phyloP scores from a whole-genome alignment of 2,888 invertebrate genomes.

The Odiellus spinosus region DNA sequence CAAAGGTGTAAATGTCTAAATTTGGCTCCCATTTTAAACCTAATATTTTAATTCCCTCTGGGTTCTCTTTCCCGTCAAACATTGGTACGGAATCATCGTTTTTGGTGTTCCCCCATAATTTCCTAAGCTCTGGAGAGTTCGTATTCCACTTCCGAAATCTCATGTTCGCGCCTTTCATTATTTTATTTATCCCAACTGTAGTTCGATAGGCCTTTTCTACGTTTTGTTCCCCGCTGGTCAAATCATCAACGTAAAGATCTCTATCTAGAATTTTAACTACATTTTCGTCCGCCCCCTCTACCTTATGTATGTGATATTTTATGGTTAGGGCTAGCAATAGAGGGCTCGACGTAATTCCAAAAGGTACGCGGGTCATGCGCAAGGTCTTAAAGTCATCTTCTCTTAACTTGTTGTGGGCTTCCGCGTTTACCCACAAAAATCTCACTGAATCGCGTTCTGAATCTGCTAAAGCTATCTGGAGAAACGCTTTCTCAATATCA shows the following conservation, averaged over 20 bases:
- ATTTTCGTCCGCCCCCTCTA: too few relatives aligned
- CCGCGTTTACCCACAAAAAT: conserved; percentile 3
- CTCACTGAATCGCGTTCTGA: conserved; percentile 1
- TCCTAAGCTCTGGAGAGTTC: not conserved
- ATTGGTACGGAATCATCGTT: too few relatives aligned
- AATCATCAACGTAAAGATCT: conserved; percentile 4
- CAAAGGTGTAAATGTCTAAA: not conserved
- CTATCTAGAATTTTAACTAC: not conserved
- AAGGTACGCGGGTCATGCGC: not conserved
- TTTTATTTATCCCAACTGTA: not conserved
- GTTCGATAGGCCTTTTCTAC: not conserved
- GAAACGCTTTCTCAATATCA: conserved; percentile 9
- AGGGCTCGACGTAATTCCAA: conserved; percentile 2
- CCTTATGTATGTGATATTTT: too few relatives aligned
- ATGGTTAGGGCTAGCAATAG: too few relatives aligned
- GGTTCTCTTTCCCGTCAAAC: not conserved
- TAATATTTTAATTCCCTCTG: conserved; percentile 1
- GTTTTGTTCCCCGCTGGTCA: not conserved
- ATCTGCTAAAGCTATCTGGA: conserved; percentile 2
- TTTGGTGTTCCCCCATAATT: not conserved
- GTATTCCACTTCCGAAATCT: conserved; percentile 2
- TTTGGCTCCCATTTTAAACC: conserved; percentile 1
- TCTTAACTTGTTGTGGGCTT: too few relatives aligned
- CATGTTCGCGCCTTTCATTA: not conserved
- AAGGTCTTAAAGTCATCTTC: not conserved